Percentiles rank a stretch among this genome's conserved stretches.
Conservation (phyloP, 35 echinoderm and acorn worm species). For the Holothuria glaberrima region DNA sequence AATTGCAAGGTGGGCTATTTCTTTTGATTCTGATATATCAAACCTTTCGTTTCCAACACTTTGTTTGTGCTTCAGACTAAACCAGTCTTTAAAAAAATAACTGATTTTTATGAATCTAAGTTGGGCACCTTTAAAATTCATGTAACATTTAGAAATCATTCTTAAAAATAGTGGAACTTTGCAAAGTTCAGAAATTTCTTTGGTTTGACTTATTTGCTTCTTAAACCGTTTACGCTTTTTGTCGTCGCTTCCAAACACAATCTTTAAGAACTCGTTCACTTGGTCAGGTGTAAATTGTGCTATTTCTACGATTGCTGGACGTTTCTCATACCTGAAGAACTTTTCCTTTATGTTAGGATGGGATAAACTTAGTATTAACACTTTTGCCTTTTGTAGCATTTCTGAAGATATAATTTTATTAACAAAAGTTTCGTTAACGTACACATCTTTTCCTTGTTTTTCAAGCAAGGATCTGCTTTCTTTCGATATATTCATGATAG, state of each 20-base stretch:
- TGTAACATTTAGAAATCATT: background rate
- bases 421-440: background rate
- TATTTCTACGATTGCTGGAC: background rate
- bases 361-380: background rate
- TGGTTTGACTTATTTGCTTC: background rate
- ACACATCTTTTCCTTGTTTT: background rate
- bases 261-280: background rate
- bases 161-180: background rate
- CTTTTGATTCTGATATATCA: background rate
- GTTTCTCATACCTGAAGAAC: conserved; percentile 11
- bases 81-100: conserved; percentile 14
- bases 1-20: background rate
- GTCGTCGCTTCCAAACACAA: background rate
- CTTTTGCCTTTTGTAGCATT: conserved; percentile 32
- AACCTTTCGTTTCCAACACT: background rate
- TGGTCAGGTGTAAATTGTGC: conserved; percentile 5
- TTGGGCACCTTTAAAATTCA: background rate
- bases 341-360: background rate
- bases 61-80: background rate
- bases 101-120: conserved; percentile 20
- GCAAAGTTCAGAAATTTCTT: background rate
- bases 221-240: background rate
- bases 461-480: background rate
- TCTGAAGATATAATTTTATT: conserved; percentile 22
- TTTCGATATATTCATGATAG: conserved; percentile 29